Evolutionary conservation across 2,888 invertebrate genomes (phyloP), one percentile per base, ranked within the genome.

Genomic region (Epistrophella euchroma): DNA sequence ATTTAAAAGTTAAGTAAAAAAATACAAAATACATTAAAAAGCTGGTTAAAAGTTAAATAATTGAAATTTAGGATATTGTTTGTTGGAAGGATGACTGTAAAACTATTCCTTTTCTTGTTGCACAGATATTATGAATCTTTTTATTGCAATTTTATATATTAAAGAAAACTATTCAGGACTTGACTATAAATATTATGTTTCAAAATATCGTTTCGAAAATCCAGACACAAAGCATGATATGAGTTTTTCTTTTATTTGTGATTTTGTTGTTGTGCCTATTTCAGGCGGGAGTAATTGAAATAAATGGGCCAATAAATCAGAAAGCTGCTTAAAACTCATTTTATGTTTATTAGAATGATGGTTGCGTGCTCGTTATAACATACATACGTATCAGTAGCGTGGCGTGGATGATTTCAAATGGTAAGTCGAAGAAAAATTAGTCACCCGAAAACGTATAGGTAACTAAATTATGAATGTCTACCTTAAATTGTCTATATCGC

Each of bases 301-400:
- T 81, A 86, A 81, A 86, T 86, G 76, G 70, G 17, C 77, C 85
- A 81, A 86, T 86, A 86, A 86, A 86, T 86, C 85, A 86, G 77
- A 81, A 73, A 73, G 77, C 77, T 81, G 85, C 85, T 86, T 77
- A 86, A 86, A 81, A 86, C 81, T 86, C 81, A 81, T 86, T 86
- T 81, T 73, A 81, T 86, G 81, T 86, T 74, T 86, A 86, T 74
- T 81, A 86, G 76, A 85, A 86, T 81, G 77, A 77, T 73, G 72
- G 73, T 86, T 86, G 77, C 85, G 85, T 86, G 85, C 81, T 76
- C 55, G 68, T 68, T 80, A 68, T 78, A 85, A 66, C 79, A 85
- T 72, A 85, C 45, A 68, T 66, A 79, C 4, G n/a, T n/a, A n/a
- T n/a, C n/a, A n/a, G n/a, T n/a, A n/a, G n/a, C n/a, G n/a, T n/a